These are phyloP conservation scores for Silvanus unidentatus DNA, from an alignment of 2,888 invertebrate species.

Conservation along the genomic window DNA sequence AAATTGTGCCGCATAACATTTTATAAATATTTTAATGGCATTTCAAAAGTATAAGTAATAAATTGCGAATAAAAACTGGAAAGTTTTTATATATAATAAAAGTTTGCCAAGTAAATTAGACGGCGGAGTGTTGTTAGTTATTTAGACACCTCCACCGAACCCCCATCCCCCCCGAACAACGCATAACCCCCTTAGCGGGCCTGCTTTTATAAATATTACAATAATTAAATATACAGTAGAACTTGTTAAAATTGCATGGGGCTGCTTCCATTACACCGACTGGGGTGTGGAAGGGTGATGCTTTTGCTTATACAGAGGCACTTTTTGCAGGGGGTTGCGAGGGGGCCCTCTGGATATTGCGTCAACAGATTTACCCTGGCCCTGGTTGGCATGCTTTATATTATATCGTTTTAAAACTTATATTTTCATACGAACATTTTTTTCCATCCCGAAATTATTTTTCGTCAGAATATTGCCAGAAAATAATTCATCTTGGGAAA, in stretches of 20 bases:
- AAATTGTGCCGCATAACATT: constrained; percentile 6
- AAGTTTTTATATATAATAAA: constrained; percentile 36
- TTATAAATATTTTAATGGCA: constrained; percentile 17
- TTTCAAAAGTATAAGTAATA: constrained; percentile 24
- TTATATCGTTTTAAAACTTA: too few species aligned
- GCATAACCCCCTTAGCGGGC: constrained; percentile 24
- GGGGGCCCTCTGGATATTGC: constrained; percentile 3
- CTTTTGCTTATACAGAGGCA: constrained; percentile 2
- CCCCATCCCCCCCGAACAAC: constrained; percentile 9
- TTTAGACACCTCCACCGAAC: constrained; percentile 27
- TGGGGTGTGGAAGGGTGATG: constrained; percentile 28
- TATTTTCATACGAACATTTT: too few species aligned
- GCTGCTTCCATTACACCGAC: constrained; percentile 34
- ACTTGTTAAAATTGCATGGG: constrained; percentile 37
- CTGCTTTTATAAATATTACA: constrained; percentile 46
- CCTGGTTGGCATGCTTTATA: too few species aligned
- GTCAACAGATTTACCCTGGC: constrained; percentile 11
- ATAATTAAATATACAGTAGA: constrained; percentile 46
- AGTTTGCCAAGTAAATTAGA: constrained; percentile 37
- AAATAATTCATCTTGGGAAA: too few species aligned
- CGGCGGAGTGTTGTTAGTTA: constrained; percentile 35
- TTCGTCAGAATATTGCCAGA: too few species aligned
- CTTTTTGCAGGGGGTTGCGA: too few species aligned
- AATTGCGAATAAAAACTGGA: constrained; percentile 25
- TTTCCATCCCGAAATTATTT: too few species aligned